Base-by-base conservation (phyloP, 2,797 vertebrate genomes). In the Hydrophis major region DNA sequence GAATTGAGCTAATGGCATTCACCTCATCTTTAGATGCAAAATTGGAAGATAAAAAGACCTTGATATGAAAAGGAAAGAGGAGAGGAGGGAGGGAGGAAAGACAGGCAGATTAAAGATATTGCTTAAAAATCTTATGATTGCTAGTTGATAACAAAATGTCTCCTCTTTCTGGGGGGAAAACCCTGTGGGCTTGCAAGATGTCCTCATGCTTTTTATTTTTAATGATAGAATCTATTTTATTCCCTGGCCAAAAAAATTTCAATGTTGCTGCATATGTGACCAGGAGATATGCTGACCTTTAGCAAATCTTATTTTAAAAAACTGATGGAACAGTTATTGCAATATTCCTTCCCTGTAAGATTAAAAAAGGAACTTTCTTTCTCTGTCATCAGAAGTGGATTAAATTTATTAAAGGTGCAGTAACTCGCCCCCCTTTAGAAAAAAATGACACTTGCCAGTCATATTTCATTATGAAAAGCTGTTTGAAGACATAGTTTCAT, bases 191-290 rank as follows among this genome's bases (percentile, higher is more conserved):
- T 96, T 95, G 90, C 95, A 97, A 97, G 97, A 97, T 97, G 98
- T 97, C 97, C 97, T 96, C 95, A 94, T 0, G 94, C 97, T 97
- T 98, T 93, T 98, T 97, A 98, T 98, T 98, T 98, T 98, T 98
- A 97, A 97, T 97, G 98, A 98, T 98, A 98, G 98, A 97, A 98
- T 99, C 98, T 98, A 98, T 91, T 98, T 98, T 98, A 98, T 99
- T 98, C 98, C 97, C 96, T 97, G 97, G 97, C 97, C 96, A 96
- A 96, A 97, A 97, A 98, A 98, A 98, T 97, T 98, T 98, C 96
- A 97, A 97, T 97, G 97, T 98, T 97, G 97, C 98, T 98, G 98
- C 98, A 97, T 98, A 98, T 98, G 98, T 98, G 98, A 97, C 97
- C 97, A 96, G 96, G 97, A 98, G 98, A 98, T 98, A 98, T 95